Percentiles rank a stretch among this genome's conserved stretches.
Evolutionary conservation across 2,113 vertebrate genomes (phyloP).

Genomic region (Lagopus muta): DNA sequence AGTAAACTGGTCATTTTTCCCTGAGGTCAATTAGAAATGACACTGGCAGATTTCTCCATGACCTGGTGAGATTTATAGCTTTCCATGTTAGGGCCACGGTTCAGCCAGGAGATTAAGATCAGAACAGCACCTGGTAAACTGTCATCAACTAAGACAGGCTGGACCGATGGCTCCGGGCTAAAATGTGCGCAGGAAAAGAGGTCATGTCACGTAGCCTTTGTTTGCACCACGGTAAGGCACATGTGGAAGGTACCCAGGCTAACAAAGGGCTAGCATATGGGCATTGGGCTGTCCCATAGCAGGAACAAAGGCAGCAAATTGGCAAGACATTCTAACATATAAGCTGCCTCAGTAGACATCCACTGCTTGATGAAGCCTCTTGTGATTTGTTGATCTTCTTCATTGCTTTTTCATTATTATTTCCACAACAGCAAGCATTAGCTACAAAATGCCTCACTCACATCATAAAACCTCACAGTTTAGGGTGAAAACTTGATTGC

Average conservation of each 20-base stretch:
- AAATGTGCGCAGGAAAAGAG: slow-evolving; percentile 36
- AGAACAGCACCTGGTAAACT: slow-evolving; percentile 70
- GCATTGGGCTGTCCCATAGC: background rate
- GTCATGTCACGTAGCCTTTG: background rate
- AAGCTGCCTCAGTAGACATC: background rate
- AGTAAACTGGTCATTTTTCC: slow-evolving; percentile 57
- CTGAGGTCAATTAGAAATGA: slow-evolving; percentile 70
- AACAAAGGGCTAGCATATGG: background rate
- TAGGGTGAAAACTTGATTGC: slow-evolving; percentile 5
- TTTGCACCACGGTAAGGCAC: slow-evolving; percentile 10
- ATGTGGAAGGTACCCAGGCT: background rate
- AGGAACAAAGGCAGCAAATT: slow-evolving; percentile 13
- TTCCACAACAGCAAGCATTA: slow-evolving; percentile 46
- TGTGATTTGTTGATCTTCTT: slow-evolving; percentile 33
- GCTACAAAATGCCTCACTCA: slow-evolving; percentile 42
- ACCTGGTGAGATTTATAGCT: slow-evolving; percentile 72
- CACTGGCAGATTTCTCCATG: slow-evolving; percentile 58
- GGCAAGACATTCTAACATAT: background rate
- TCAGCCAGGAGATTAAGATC: slow-evolving; percentile 71
- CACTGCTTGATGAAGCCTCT: background rate
- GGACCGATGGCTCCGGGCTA: slow-evolving; percentile 36
- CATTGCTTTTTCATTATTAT: background rate
- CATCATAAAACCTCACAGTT: background rate
- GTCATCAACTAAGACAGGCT: slow-evolving; percentile 58
- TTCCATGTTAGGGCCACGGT: slow-evolving; percentile 28